Base-by-base conservation (phyloP, 2,888 invertebrate species). In the Ceriagrion tenellum region DNA sequence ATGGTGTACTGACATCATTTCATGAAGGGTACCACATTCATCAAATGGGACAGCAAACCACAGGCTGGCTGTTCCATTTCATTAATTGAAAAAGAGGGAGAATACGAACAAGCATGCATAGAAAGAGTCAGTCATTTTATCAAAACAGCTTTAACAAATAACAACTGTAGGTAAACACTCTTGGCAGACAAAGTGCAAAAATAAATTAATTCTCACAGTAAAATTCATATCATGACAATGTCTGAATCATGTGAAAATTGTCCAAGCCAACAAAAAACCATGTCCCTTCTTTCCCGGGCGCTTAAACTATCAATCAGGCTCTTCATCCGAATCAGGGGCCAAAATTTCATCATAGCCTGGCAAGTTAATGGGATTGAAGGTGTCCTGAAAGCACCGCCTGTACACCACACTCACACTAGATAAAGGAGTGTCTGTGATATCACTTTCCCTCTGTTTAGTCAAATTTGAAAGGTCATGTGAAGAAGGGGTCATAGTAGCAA, bases 301-400 rank as follows among this genome's bases (percentile, higher is more conserved):
- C 81, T 81, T 26, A 81, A 3, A 13, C 13, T 6, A 47, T 93
- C 93, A 93, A 93, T 93, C 93, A n/a, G 93, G 93, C 69, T 98
- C 98, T 96, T 98, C 97, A 96, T 98, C 98, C 0, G 98, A 98
- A 96, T 98, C 98, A 95, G 98, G 98, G n/a, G 98, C 98, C 96
- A 98, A 97, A 88, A 98, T 97, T 93, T 97, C 97, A 96, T 98
- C 97, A 96, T 97, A 97, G 81, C 98, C 97, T 95, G 97, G 97
- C 89, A 97, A 96, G 95, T 96, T 96, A 96, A 97, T 97, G 18
- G 98, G 97, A 96, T 98, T 97, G 96, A 98, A 98, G n/a, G 98
- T 98, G 90, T 97, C 97, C 96, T 98, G 98, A 97, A 98, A 98
- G 96, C 98, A 98, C 95, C 98, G 97, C 95, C 97, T 97, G 96